A percentile compares a stretch with the other conserved stretches of the same genome.
Evolutionary conservation across 1,140 invertebrate species (phyloP).

Genomic region (Diachasma alloeum): DNA sequence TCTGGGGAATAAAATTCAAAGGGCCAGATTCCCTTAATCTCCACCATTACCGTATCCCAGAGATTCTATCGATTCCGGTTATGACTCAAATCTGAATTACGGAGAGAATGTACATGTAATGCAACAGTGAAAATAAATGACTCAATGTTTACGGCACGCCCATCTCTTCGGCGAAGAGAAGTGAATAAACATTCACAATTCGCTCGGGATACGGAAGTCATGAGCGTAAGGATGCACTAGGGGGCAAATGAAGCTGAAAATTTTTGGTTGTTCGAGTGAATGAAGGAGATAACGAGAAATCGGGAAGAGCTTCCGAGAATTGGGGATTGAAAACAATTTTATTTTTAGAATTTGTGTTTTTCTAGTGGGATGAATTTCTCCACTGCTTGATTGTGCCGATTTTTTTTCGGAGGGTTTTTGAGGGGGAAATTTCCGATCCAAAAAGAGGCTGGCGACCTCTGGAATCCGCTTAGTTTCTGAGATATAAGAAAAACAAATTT

Average conservation of each 20-base stretch:
- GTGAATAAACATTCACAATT: neutral
- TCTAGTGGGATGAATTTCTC: too few species aligned
- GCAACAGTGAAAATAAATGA: neutral
- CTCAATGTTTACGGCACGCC: neutral
- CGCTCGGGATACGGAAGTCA: neutral
- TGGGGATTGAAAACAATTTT: too few species aligned
- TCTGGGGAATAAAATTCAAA: neutral
- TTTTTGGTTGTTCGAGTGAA: neutral
- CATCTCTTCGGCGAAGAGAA: neutral
- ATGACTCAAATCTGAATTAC: neutral
- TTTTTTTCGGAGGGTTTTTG: neutral
- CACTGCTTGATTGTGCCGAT: too few species aligned
- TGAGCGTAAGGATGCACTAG: neutral
- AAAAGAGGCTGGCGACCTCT: too few species aligned
- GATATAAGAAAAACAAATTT: too few species aligned
- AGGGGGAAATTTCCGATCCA: too few species aligned
- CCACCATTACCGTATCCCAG: neutral
- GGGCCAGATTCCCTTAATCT: neutral
- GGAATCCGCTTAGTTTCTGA: too few species aligned
- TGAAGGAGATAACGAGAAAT: too few species aligned
- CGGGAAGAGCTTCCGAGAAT: too few species aligned
- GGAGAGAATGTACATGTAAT: neutral
- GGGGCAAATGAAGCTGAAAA: neutral
- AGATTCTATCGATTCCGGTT: constrained; percentile 1
- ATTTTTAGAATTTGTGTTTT: too few species aligned